Base-by-base conservation (phyloP, 2,888 invertebrate genomes). In the Pardosa pseudoannulata region DNA sequence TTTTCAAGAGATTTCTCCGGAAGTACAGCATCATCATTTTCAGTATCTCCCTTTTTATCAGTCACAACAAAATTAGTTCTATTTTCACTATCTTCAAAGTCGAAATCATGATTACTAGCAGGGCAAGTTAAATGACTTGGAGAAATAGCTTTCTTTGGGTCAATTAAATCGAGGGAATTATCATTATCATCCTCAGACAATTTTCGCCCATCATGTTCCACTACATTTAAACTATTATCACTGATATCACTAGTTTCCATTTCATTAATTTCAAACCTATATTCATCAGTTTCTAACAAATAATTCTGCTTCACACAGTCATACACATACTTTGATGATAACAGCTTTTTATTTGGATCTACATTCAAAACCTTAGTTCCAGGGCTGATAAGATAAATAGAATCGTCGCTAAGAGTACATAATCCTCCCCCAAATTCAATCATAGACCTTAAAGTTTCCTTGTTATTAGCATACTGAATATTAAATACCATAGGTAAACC, bases 341-440 rank as follows among this genome's bases (percentile, higher is more conserved):
- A 67, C n/a, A 85, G 46, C 41, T 73, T 85, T 39, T 85, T 85
- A 9, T 62, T 70, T 11, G 73, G 67, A 68, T 67, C 67, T 1
- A 46, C 78, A 72, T 78, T 85, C 31, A 85, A 31, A n/a, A 85
- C 83, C 41, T 73, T 85, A 3, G 83, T 85, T 31, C 83, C 83
- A 23, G 83, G 78, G 27, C 78, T 85, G 2, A 85, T 56, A 46
- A 85, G 41, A 41, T 76, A 71, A 13, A 85, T 46, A 23, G 83
- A 72, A 28, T 62, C 39, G 7, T 85, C 78, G 28, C 62, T 78
- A 31, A 78, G 67, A 0, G 83, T 56, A 27, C 83, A 85, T 19
- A 85, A 39, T 23, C 83, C 83, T 11, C 83, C 83, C 32, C 78
- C 83, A 68, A 78, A 41, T 62, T 85, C 83, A 67, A 85, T 85